Evolutionary conservation across 2,888 invertebrate genomes (phyloP).

Genomic region (Pseudococcus longispinus): DNA sequence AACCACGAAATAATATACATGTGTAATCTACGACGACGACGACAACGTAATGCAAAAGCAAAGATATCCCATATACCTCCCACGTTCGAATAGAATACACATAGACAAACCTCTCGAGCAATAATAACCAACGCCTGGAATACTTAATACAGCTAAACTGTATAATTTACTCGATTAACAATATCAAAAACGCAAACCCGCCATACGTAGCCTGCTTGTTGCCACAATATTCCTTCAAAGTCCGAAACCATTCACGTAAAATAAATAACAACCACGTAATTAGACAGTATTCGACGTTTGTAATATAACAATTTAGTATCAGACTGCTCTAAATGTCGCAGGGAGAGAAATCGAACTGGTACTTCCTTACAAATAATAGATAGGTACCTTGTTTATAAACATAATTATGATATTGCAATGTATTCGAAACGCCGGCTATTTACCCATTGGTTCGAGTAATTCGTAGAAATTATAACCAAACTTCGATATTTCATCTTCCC

Average conservation of each 20-base stretch:
- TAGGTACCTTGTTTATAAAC: background rate
- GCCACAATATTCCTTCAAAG: background rate
- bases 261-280: background rate
- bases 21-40: background rate
- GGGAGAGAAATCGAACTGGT: background rate
- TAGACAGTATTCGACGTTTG: background rate
- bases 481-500: background rate
- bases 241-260: background rate
- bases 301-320: background rate
- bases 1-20: background rate
- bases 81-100: background rate
- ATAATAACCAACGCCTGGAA: slow-evolving; percentile 8
- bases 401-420: background rate
- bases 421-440: background rate
- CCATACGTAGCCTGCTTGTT: background rate
- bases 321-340: background rate
- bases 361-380: background rate
- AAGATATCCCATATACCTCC: background rate
- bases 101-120: background rate
- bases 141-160: background rate
- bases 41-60: background rate
- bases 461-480: background rate
- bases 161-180: slow-evolving; percentile 13
- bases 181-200: slow-evolving; percentile 1
- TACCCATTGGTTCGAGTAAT: background rate